A percentile compares a stretch with the other conserved stretches of the same genome.
phyloP scores from a whole-genome alignment of 2,797 vertebrate species.

The Pangasius mekongensis region DNA sequence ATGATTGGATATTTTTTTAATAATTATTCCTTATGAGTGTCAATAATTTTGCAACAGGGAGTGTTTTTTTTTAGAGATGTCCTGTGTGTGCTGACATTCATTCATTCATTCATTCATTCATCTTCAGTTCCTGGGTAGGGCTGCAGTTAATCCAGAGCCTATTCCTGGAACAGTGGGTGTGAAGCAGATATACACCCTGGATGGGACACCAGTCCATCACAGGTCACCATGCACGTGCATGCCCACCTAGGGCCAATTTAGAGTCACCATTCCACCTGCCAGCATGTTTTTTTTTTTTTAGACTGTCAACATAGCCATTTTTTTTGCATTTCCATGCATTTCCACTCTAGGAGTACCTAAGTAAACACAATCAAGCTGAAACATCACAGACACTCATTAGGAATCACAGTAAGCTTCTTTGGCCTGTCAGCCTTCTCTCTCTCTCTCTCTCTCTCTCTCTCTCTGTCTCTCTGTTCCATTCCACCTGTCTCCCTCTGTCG shows the following conservation, averaged over 20 bases:
- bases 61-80: background rate
- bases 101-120: background rate
- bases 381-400: slow-evolving; percentile 46
- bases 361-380: slow-evolving; percentile 36
- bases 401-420: background rate
- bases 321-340: slow-evolving; percentile 23
- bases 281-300: background rate
- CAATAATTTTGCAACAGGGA: background rate
- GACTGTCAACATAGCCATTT: background rate
- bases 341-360: slow-evolving; percentile 9
- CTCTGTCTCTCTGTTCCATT: background rate
- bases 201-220: background rate
- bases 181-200: background rate
- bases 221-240: background rate
- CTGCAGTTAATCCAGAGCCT: background rate
- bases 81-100: background rate
- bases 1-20: background rate
- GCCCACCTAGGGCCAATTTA: background rate
- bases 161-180: background rate
- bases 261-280: background rate
- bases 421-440: background rate
- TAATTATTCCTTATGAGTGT: background rate
- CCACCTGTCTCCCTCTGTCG: background rate
- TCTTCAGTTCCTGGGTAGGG: background rate
- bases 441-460: background rate